Conservation (phyloP, 2,797 vertebrate species). For the Toxotes lorentzi region DNA sequence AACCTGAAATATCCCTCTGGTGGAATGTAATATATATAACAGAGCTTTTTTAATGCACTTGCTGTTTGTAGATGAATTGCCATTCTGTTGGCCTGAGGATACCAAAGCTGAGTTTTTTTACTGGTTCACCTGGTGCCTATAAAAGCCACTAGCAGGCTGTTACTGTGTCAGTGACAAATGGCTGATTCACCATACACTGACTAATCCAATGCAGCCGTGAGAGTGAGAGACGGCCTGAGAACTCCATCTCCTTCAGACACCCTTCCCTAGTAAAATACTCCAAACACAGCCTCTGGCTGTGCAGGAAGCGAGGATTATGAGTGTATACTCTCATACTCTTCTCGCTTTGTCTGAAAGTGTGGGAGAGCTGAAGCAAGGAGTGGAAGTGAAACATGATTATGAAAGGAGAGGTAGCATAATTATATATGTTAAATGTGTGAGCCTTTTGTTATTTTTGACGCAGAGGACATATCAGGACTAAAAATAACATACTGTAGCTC, state of each 20-base stretch:
- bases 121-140: constrained; percentile 79
- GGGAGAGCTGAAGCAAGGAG: constrained; percentile 38
- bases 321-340: constrained; percentile 52
- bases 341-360: constrained; percentile 45
- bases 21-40: constrained; percentile 73
- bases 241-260: constrained; percentile 69
- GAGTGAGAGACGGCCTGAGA: constrained; percentile 46
- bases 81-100: constrained; percentile 77
- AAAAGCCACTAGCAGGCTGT: constrained; percentile 72
- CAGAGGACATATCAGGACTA: constrained; percentile 3
- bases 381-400: constrained; percentile 55
- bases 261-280: constrained; percentile 74
- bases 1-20: constrained; percentile 64
- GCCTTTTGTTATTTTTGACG: constrained; percentile 43
- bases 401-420: constrained; percentile 40
- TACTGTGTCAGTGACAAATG: constrained; percentile 72
- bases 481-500: constrained; percentile 8
- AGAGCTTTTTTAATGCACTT: constrained; percentile 56
- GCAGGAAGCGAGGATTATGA: constrained; percentile 75
- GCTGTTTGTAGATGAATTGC: constrained; percentile 76
- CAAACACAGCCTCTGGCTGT: constrained; percentile 70
- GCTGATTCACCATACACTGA: constrained; percentile 81
- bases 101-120: constrained; percentile 72
- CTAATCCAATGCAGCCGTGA: constrained; percentile 62
- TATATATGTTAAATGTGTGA: constrained; percentile 33